A percentile compares a stretch with the other conserved stretches of the same genome.
phyloP scores from a whole-genome alignment of 2,888 invertebrate genomes.

The Caenorhabditis angaria region DNA sequence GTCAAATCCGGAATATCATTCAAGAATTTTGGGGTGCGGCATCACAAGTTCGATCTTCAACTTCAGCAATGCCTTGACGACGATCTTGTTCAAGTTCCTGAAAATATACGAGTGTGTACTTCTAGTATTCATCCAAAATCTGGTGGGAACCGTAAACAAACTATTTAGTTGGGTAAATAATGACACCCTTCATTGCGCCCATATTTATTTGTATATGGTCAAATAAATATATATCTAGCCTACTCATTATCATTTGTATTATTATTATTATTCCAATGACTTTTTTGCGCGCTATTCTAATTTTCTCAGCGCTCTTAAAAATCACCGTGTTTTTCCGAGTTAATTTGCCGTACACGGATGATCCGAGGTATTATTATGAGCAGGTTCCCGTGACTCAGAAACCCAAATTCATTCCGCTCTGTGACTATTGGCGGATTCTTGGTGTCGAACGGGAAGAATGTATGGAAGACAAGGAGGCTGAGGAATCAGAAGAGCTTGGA shows the following conservation, averaged over 20 bases:
- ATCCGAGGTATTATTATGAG: slow-evolving; percentile 26
- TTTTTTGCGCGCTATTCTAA: neutral
- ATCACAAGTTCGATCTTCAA: slow-evolving; percentile 65
- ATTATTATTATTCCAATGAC: neutral
- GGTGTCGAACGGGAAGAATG: slow-evolving; percentile 37
- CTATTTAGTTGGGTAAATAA: neutral
- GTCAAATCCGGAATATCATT: slow-evolving; percentile 64
- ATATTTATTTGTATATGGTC: no score
- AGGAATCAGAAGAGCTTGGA: neutral
- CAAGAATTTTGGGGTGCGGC: slow-evolving; percentile 68
- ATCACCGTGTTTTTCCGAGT: slow-evolving; percentile 12
- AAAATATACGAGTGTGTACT: slow-evolving; percentile 74
- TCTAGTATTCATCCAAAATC: neutral
- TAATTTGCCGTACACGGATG: slow-evolving; percentile 35
- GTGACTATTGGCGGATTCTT: slow-evolving; percentile 40
- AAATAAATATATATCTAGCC: neutral
- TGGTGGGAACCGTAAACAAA: neutral
- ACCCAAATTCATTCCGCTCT: slow-evolving; percentile 30
- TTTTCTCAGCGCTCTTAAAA: neutral
- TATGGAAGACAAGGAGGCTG: slow-evolving; percentile 6
- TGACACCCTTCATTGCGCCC: neutral
- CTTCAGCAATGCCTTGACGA: slow-evolving; percentile 51
- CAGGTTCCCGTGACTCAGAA: neutral
- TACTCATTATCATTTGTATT: neutral
- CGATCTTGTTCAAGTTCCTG: slow-evolving; percentile 80